Conservation (phyloP, 2,888 invertebrate species). For the Cheilosia soror region DNA sequence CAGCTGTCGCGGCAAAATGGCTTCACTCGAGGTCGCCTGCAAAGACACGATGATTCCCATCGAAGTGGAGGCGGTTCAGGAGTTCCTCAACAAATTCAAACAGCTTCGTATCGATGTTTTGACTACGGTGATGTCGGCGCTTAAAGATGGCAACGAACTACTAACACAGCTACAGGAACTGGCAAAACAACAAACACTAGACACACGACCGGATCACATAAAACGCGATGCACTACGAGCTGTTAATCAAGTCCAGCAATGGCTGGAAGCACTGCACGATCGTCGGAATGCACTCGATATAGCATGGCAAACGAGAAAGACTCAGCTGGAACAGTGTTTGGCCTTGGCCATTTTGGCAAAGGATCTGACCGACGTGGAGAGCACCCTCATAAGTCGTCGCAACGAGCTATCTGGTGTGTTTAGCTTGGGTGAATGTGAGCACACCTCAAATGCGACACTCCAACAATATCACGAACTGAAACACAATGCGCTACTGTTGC, state of each 20-base stretch:
- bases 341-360: conserved; percentile 89
- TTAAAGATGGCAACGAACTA: conserved; percentile 91
- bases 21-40: conserved; percentile 88
- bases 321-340: conserved; percentile 91
- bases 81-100: conserved; percentile 88
- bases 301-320: conserved; percentile 88
- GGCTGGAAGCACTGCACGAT: conserved; percentile 91
- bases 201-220: conserved; percentile 88
- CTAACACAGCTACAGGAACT: conserved; percentile 90
- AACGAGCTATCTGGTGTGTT: conserved; percentile 85
- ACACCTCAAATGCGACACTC: conserved; percentile 88
- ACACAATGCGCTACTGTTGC: conserved; percentile 88
- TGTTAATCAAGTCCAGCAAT: conserved; percentile 88
- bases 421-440: conserved; percentile 87
- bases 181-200: conserved; percentile 89
- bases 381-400: conserved; percentile 85
- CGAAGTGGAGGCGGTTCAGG: conserved; percentile 89
- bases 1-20: conserved; percentile 88
- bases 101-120: conserved; percentile 89
- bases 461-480: conserved; percentile 89
- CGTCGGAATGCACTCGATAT: conserved; percentile 89
- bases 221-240: conserved; percentile 85
- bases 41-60: conserved; percentile 88
- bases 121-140: conserved; percentile 90
- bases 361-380: conserved; percentile 88